Evolutionary conservation across 2,888 invertebrate genomes (phyloP).

Genomic region (Cyaniris semiargus): DNA sequence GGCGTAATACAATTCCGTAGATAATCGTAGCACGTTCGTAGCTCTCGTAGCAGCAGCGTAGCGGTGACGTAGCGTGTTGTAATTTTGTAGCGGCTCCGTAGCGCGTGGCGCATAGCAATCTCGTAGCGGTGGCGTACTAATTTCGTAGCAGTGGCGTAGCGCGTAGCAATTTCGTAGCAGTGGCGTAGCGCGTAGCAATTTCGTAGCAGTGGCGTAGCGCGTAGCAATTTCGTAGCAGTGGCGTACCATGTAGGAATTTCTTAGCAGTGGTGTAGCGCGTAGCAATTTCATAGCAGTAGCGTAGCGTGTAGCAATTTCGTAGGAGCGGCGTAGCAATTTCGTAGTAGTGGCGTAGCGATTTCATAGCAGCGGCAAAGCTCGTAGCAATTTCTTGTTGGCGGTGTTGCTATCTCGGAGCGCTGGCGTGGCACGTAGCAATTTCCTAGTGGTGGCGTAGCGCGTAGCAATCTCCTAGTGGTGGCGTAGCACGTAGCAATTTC

Average conservation of each 20-base stretch:
- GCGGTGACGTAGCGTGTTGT: not conserved
- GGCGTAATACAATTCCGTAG: constrained; percentile 24
- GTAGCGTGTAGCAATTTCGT: not conserved
- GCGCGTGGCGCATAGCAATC: not conserved
- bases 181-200: too few relatives aligned
- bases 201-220: too few relatives aligned
- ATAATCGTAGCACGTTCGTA: constrained; percentile 27
- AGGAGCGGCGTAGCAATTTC: not conserved
- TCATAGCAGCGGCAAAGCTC: too few relatives aligned
- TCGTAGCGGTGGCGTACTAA: too few relatives aligned
- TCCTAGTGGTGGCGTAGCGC: not conserved
- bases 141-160: too few relatives aligned
- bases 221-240: too few relatives aligned
- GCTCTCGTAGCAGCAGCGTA: not conserved
- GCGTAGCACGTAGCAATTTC: not conserved
- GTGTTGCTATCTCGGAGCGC: too few relatives aligned
- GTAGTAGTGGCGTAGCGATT: not conserved
- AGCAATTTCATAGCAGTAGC: not conserved
- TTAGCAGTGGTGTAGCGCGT: not conserved
- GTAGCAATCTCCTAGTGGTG: too few relatives aligned
- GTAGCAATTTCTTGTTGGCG: not conserved
- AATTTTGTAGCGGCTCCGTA: not conserved
- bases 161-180: not conserved
- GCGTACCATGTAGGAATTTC: not conserved
- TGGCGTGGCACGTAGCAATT: not conserved